Evolutionary conservation across 2,888 invertebrate species (phyloP).

Genomic region (Phyllotreta striolata): DNA sequence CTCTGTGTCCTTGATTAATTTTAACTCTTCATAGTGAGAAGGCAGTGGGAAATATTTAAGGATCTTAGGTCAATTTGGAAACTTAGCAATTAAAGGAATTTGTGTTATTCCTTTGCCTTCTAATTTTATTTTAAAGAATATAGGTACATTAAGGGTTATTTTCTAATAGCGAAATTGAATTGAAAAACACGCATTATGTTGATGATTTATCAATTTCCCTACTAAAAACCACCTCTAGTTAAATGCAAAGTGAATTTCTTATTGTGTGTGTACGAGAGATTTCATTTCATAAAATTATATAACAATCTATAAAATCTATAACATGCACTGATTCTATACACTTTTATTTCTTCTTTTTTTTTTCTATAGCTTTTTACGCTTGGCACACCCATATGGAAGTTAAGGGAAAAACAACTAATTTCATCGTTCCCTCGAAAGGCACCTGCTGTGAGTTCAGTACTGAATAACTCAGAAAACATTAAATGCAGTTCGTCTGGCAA

Average conservation of each 20-base stretch:
- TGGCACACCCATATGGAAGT: conserved; percentile 59
- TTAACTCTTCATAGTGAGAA: not conserved
- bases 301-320: conserved; percentile 62
- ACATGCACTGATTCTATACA: conserved; percentile 56
- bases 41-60: conserved; percentile 1
- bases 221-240: conserved; percentile 9
- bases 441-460: conserved; percentile 51
- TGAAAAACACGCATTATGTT: not conserved
- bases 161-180: not conserved
- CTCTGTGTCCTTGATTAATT: conserved; percentile 2
- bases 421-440: conserved; percentile 54
- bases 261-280: conserved; percentile 48
- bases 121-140: not conserved
- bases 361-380: conserved; percentile 45
- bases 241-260: conserved; percentile 47
- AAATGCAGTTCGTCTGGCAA: not conserved
- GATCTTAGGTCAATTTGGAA: not conserved
- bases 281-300: conserved; percentile 54
- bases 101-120: not conserved
- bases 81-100: not conserved
- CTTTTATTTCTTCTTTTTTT: conserved; percentile 43
- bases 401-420: conserved; percentile 50
- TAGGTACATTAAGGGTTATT: conserved; percentile 2
- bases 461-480: conserved; percentile 28
- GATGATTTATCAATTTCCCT: not conserved